Conservation (phyloP, 2,113 vertebrate species). For the Vombatus ursinus region DNA sequence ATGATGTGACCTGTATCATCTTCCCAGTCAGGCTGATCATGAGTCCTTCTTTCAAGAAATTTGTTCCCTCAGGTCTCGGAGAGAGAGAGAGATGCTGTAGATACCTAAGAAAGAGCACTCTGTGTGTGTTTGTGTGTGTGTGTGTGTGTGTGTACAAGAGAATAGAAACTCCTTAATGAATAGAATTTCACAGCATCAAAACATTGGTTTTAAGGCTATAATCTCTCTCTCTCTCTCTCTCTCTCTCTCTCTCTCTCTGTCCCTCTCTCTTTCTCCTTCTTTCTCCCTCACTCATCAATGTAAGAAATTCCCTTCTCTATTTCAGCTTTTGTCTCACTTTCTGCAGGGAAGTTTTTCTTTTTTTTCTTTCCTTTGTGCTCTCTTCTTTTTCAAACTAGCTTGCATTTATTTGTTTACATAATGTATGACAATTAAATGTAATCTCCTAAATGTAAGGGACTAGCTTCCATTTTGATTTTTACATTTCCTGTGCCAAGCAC, state of each 20-base stretch:
- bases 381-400: neutral
- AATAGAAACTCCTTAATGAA: neutral
- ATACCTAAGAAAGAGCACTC: neutral
- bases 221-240: too few relatives aligned
- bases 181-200: neutral
- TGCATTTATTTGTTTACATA: neutral
- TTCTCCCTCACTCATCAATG: too few relatives aligned
- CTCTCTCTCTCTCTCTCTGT: neutral
- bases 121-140: too few relatives aligned
- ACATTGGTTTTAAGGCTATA: neutral
- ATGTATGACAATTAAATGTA: neutral
- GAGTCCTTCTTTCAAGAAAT: neutral
- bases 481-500: neutral
- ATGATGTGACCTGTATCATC: neutral
- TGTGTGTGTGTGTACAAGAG: neutral
- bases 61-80: neutral
- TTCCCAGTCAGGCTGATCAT: conserved; percentile 5
- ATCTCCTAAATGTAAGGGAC: neutral
- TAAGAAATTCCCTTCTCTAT: neutral
- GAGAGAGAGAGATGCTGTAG: neutral
- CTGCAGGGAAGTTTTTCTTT: neutral
- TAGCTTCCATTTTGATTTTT: neutral
- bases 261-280: too few relatives aligned
- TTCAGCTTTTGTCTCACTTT: neutral
- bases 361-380: neutral